Evolutionary conservation across 1,140 invertebrate genomes (phyloP), one percentile per base, ranked within the genome.

Genomic region (Drosophila tani): DNA sequence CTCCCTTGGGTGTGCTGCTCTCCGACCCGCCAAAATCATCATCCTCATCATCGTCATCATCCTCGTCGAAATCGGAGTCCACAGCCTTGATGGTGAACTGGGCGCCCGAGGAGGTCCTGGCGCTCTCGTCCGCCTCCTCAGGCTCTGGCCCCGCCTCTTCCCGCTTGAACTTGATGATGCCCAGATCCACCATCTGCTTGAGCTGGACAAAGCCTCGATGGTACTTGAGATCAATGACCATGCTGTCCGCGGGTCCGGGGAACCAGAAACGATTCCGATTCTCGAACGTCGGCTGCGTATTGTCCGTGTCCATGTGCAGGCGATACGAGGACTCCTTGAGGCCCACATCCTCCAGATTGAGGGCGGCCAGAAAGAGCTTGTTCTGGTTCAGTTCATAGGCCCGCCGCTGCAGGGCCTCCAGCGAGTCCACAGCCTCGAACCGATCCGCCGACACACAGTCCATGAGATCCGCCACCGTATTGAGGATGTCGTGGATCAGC

Each of bases 221-320:
- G 80, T 96, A 96, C 24, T 95, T 94, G 67, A 96, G 93, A 81
- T 96, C 93, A 47, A 95, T 94, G 9, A 95, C 81, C 90, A 96
- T 96, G 71, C 93, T 94, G 2, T 92, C 92, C 66, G 95, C 94
- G 0, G 95, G 95, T 0, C 95, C 95, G 0, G 95, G 95, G 15
- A 94, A 94, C 95, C 95, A 96, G 55, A 96, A 94, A 58, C 94
- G 94, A 93, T 95, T 91, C 93, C 95, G 41, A 94, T 84, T 92
- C 94, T 93, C 92, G 15, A 92, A 94, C 0, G 95, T 95, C 0
- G 95, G 94, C 12, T 95, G 95, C 3, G 95, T 94, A 70, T 95
- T 95, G 60, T 96, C 95, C 14, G 95, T 94, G 77, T 96, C 95
- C 95, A 96, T 95, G 58, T 95, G 93, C 43, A 96, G 94, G 81